Conservation (phyloP, 2,888 invertebrate species). For the Myopa tessellatipennis region DNA sequence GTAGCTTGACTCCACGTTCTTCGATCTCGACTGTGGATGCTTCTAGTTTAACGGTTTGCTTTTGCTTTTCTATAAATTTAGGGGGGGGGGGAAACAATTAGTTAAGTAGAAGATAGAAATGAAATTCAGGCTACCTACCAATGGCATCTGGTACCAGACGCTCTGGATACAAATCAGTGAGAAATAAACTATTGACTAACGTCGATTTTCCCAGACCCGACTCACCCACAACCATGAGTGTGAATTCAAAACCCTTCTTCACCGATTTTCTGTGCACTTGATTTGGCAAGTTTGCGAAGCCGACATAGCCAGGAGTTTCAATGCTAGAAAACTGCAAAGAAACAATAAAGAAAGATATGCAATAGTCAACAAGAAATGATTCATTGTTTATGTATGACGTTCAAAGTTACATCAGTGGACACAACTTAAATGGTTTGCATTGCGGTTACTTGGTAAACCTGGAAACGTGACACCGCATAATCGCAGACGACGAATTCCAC, state of each 20-base stretch:
- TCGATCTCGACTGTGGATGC: constrained; percentile 98
- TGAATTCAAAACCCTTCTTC: constrained; percentile 98
- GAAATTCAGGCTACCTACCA: constrained; percentile 78
- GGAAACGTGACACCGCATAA: constrained; percentile 40
- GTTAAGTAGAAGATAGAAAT: neutral
- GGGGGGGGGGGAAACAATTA: neutral
- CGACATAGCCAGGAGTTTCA: constrained; percentile 86
- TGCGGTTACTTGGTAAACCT: constrained; percentile 19
- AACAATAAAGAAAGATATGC: constrained; percentile 37
- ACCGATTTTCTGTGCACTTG: constrained; percentile 97
- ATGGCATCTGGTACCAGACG: constrained; percentile 87
- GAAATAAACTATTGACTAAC: constrained; percentile 91
- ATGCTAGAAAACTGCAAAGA: constrained; percentile 80
- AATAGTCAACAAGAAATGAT: constrained; percentile 7
- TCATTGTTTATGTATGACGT: neutral
- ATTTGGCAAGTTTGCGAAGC: constrained; percentile 89
- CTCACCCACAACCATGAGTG: constrained; percentile 95
- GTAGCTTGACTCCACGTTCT: constrained; percentile 92
- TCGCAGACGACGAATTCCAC: neutral
- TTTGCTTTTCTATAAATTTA: constrained; percentile 78
- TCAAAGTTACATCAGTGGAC: neutral
- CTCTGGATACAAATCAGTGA: constrained; percentile 95
- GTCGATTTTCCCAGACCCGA: constrained; percentile 96
- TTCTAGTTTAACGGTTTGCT: constrained; percentile 92
- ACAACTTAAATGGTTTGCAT: constrained; percentile 23